These are phyloP conservation scores for Mechanitis mazaeus DNA, from an alignment of 2,888 invertebrate genomes.

Conservation along the genomic window DNA sequence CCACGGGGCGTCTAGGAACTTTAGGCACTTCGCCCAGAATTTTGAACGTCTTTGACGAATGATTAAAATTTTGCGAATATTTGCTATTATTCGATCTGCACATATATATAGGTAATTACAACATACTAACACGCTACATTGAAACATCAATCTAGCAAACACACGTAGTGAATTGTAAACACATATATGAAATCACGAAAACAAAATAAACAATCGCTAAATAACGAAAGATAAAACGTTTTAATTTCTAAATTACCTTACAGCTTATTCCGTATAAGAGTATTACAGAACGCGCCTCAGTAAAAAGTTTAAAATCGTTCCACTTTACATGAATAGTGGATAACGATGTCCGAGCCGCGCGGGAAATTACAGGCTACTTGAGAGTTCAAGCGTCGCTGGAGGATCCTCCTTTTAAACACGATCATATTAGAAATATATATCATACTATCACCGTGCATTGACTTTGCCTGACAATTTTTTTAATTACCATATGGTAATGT, in stretches of 20 bases:
- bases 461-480: background rate
- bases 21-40: conserved; percentile 34
- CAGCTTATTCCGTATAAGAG: background rate
- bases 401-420: background rate
- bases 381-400: conserved; percentile 35
- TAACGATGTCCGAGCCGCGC: conserved; percentile 60
- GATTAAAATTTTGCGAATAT: conserved; percentile 19
- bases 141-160: too few species aligned
- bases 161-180: too few species aligned
- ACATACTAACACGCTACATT: too few species aligned
- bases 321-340: conserved; percentile 57
- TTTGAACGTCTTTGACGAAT: conserved; percentile 22
- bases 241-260: background rate
- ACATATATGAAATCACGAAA: too few species aligned
- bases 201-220: too few species aligned
- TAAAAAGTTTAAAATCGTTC: conserved; percentile 33
- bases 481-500: too few species aligned
- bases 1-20: conserved; percentile 41
- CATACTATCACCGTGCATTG: background rate
- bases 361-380: conserved; percentile 55
- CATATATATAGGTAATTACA: background rate
- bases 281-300: background rate
- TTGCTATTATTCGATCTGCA: conserved; percentile 14
- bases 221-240: too few species aligned
- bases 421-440: background rate